Percentiles rank a stretch among this genome's conserved stretches.
These are phyloP conservation scores for Tetramorium simillimum DNA, from an alignment of 1,140 invertebrate species.

Conservation along the genomic window DNA sequence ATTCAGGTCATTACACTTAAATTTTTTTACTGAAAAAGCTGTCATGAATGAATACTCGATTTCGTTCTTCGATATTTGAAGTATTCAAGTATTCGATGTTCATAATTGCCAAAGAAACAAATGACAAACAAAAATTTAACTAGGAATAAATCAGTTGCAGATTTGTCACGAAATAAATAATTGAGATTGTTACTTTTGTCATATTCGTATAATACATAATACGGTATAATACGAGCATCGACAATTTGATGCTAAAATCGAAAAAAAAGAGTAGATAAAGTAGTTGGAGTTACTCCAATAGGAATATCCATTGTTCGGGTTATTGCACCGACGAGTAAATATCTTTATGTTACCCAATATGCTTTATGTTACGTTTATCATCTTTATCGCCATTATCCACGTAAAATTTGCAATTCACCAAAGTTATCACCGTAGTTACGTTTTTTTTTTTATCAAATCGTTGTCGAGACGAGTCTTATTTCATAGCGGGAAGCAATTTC, in stretches of 20 bases:
- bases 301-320: conserved; percentile 76
- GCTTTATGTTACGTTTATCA: conserved; percentile 71
- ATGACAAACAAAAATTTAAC: not conserved
- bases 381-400: conserved; percentile 66
- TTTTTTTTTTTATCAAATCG: conserved; percentile 24
- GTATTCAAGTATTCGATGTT: not conserved
- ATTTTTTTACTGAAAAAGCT: not conserved
- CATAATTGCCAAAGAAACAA: not conserved
- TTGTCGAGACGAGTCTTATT: not conserved
- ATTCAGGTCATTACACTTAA: conserved; percentile 73
- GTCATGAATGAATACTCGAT: not conserved
- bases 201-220: not conserved
- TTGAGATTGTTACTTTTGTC: not conserved
- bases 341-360: conserved; percentile 67
- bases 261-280: conserved; percentile 38
- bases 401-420: conserved; percentile 69
- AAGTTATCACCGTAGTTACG: conserved; percentile 45
- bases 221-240: conserved; percentile 28
- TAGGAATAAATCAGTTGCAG: not conserved
- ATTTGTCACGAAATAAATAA: not conserved
- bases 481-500: not conserved
- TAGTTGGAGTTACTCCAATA: conserved; percentile 78
- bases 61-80: not conserved
- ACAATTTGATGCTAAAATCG: not conserved
- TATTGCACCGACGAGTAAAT: conserved; percentile 74